Base-by-base conservation (phyloP, 1,140 invertebrate genomes). In the Drosophila truncata region DNA sequence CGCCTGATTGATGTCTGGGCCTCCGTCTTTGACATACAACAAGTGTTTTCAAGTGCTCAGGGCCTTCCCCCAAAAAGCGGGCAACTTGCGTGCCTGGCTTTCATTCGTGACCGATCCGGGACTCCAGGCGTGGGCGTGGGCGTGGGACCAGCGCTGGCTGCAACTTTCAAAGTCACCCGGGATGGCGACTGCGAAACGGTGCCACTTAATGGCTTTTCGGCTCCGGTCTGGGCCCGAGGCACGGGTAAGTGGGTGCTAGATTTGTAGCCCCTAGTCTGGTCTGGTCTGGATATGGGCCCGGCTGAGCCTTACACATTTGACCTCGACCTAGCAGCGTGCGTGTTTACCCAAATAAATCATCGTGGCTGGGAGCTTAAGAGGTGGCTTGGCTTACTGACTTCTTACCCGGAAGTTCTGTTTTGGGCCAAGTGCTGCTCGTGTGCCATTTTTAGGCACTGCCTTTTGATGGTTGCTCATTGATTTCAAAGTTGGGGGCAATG, bases 31-130 rank as follows among this genome's bases (percentile, higher is more conserved):
- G 82, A 82, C 78, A 74, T 73, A 88, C 84, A 87, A 87, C 80
- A 87, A 88, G 83, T 86, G 84, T 83, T 72, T 83, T 83, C 83
- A 87, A 87, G 83, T 87, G 77, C 84, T 69, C 41, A 29, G 50
- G 35, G 39, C 50, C 50, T 29, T 39, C 60, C 52, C 75, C 46
- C 52, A 25, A 39, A 67, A 33, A 13, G 27, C 20, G 49, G 23
- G 14, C 20, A 65, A 77, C 67, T 87, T 87, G 83, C 83, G 83
- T 87, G 83, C 71, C 75, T 83, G 71, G 35, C 76, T 73, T 58
- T 80, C 84, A 83, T 87, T 87, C 57, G 50, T 58, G 61, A 39
- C 59, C 73, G 27, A 29, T 52, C 33, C 33, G 31, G 46, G 42
- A 47, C 33, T 33, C 4, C 11, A 69, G 76, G 63, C 46, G 76